Evolutionary conservation across 1,140 invertebrate genomes (phyloP).

Genomic region (Spodoptera frugiperda): DNA sequence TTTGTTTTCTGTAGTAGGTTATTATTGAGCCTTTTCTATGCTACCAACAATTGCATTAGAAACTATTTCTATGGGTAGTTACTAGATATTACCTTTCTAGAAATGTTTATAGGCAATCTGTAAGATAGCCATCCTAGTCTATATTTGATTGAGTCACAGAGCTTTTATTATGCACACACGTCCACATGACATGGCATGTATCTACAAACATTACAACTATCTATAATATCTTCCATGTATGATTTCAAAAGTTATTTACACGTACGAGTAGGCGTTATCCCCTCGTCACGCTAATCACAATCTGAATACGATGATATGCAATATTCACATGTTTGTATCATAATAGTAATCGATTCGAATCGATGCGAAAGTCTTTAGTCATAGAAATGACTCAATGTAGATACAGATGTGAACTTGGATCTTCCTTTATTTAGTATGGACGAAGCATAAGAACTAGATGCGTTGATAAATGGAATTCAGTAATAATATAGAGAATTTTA

Average conservation of each 20-base stretch:
- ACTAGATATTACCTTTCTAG: too few relatives aligned
- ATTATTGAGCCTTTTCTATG: too few relatives aligned
- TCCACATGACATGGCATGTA: too few relatives aligned
- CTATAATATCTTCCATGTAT: not conserved
- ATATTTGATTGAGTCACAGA: not conserved
- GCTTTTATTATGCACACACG: not conserved
- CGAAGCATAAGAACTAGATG: not conserved
- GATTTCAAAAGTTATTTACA: not conserved
- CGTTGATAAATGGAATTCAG: not conserved
- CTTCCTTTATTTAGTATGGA: not conserved
- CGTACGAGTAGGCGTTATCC: constrained; percentile 61
- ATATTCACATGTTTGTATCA: constrained; percentile 51
- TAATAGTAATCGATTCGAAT: constrained; percentile 43
- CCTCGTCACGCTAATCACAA: constrained; percentile 62
- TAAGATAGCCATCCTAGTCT: too few relatives aligned
- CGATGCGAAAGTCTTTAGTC: constrained; percentile 65
- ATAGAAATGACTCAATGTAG: constrained; percentile 11
- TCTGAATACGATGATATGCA: constrained; percentile 62
- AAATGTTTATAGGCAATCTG: too few relatives aligned
- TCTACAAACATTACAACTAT: not conserved
- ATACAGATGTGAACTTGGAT: not conserved
- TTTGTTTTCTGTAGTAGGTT: too few relatives aligned
- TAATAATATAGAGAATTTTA: too few relatives aligned
- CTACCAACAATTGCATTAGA: too few relatives aligned
- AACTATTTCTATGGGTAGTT: too few relatives aligned